Base-by-base conservation (phyloP, 2,797 vertebrate genomes). In the Phrynocephalus guinanensis region DNA sequence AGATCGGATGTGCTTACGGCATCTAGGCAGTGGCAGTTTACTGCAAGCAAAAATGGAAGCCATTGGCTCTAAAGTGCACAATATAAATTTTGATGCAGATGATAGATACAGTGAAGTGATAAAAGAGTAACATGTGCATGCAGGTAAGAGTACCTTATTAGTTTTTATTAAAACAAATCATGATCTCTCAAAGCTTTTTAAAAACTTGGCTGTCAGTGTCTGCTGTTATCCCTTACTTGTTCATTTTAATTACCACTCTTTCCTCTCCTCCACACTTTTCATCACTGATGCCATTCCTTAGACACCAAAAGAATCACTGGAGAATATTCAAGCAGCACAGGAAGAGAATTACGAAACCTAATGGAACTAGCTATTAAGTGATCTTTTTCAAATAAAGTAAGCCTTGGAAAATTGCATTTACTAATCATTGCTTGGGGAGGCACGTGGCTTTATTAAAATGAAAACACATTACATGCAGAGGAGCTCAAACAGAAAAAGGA, bases 371-470 rank as follows among this genome's bases (percentile, higher is more conserved):
- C 84, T 93, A 33, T 66, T 90, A 67, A 48, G 13, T 68, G 66
- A 48, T 90, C 90, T 7, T 68, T 9, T 90, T 88, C 78, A 82
- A 88, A 82, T 5, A 79, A 87, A 88, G 3, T 85, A 92, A 91
- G 50, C 66, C 20, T 86, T 88, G 85, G 84, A 86, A 93, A 93
- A 91, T 88, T 79, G 16, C 56, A 0, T 15, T 7, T 79, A 0
- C 20, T 92, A 70, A 93, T 90, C 78, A 77, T 84, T 83, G 20
- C 60, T 91, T 22, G 88, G 33, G 83, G 84, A 87, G 81, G 16
- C 1, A 66, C 6, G 2, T 10, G 52, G 28, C 56, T 94, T 91
- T 86, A 88, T 86, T 92, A 92, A 94, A 92, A 91, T 8, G 60
- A 66, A 93, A 93, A 26, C 71, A 71, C 0, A 1, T 86, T 90